Percentiles rank a stretch among this genome's conserved stretches.
phyloP scores from a whole-genome alignment of 2,797 vertebrate species.

The Rousettus madagascariensis region DNA sequence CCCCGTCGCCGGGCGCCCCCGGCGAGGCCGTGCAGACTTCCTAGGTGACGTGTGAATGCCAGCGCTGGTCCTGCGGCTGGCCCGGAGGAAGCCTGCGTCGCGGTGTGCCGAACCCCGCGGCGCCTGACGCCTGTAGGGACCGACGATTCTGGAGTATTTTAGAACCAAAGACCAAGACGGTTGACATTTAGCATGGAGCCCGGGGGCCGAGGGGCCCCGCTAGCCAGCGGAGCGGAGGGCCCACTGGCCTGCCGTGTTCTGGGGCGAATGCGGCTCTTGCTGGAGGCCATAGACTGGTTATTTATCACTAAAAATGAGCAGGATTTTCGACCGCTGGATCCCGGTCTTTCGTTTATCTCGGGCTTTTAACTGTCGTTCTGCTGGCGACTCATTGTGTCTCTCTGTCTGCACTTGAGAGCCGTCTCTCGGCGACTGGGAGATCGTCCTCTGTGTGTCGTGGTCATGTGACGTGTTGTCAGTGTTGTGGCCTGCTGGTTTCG shows the following conservation, averaged over 20 bases:
- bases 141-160: not conserved
- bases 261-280: not conserved
- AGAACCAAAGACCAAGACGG: not conserved
- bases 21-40: not conserved
- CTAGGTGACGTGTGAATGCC: not conserved
- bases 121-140: not conserved
- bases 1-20: not conserved
- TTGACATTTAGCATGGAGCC: not conserved
- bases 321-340: not conserved
- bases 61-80: not conserved
- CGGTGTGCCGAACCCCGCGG: not conserved
- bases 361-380: constrained; percentile 18
- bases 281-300: not conserved
- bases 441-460: constrained; percentile 21
- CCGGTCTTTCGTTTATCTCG: not conserved
- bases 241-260: not conserved
- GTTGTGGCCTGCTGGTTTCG: constrained; percentile 72
- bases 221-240: not conserved
- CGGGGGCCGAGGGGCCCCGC: not conserved
- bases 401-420: not conserved
- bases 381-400: not conserved
- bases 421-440: constrained; percentile 3
- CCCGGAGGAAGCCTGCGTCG: not conserved
- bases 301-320: not conserved
- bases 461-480: constrained; percentile 4